Conservation (phyloP, 2,113 vertebrate genomes). For the Cranoglanis bouderius region DNA sequence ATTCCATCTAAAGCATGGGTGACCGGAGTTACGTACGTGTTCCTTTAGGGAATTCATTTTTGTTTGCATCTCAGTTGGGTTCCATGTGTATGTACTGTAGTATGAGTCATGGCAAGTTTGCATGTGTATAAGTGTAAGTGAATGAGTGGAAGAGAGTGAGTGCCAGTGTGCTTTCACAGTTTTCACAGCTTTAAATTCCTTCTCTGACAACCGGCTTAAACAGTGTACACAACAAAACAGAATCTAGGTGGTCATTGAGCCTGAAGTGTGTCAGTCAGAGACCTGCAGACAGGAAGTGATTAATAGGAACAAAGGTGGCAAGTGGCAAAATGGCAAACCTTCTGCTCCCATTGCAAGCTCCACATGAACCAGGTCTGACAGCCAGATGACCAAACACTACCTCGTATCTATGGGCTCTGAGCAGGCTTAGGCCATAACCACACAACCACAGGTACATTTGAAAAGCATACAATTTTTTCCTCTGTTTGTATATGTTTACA, state of each 20-base stretch:
- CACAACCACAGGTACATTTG: neutral
- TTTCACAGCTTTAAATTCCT: conserved; percentile 21
- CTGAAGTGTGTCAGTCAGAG: conserved; percentile 22
- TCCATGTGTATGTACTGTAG: neutral
- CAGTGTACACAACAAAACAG: conserved; percentile 9
- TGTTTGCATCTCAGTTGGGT: conserved; percentile 3
- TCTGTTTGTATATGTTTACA: neutral
- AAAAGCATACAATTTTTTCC: neutral
- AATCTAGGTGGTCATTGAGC: conserved; percentile 31
- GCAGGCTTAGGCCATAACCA: neutral
- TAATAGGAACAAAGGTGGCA: neutral
- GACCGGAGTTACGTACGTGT: neutral
- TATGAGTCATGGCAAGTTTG: neutral
- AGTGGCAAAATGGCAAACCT: neutral
- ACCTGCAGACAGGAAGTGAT: conserved; percentile 40
- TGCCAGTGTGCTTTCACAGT: neutral
- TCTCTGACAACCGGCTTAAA: neutral
- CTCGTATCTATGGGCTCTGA: conserved; percentile 58
- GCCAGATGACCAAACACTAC: conserved; percentile 49
- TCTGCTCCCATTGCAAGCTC: conserved; percentile 34
- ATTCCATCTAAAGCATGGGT: neutral
- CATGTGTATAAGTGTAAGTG: conserved; percentile 23
- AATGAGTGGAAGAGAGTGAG: conserved; percentile 33
- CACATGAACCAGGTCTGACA: neutral
- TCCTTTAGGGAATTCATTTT: neutral